These are phyloP conservation scores for Agapornis roseicollis DNA, from an alignment of 2,113 vertebrate genomes.

Conservation along the genomic window DNA sequence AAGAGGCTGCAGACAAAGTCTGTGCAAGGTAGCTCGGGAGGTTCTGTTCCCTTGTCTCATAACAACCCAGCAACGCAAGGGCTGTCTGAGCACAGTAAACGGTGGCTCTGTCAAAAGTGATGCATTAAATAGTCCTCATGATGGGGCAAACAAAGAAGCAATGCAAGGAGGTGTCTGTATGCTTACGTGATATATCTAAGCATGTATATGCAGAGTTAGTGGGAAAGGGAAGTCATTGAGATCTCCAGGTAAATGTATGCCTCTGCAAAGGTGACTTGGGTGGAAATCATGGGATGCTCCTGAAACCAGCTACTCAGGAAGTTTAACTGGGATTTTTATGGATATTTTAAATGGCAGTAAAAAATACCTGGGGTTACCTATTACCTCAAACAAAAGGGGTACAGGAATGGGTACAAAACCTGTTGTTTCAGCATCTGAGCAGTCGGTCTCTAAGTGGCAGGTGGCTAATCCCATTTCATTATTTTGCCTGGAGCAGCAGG, in stretches of 20 bases:
- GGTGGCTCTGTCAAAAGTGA: background rate
- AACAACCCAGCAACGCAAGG: background rate
- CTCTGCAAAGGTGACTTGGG: background rate
- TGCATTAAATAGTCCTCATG: background rate
- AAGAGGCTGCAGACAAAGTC: background rate
- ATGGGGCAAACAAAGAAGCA: background rate
- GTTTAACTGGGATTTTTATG: background rate
- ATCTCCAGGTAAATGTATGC: background rate
- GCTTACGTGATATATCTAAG: background rate
- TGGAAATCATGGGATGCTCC: background rate
- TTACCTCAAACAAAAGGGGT: background rate
- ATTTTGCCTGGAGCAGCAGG: conserved; percentile 11
- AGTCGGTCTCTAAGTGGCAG: background rate
- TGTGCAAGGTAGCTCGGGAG: background rate
- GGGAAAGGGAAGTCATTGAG: background rate
- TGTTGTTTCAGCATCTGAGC: background rate
- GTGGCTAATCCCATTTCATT: background rate
- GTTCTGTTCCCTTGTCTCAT: background rate
- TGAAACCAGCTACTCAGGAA: background rate
- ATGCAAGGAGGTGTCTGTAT: background rate
- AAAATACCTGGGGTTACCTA: background rate
- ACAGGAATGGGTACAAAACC: background rate
- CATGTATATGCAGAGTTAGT: background rate
- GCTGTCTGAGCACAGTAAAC: background rate
- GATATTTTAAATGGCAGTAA: background rate